Evolutionary conservation across 2,113 vertebrate genomes (phyloP).

Genomic region (Dasyornis broadbenti): DNA sequence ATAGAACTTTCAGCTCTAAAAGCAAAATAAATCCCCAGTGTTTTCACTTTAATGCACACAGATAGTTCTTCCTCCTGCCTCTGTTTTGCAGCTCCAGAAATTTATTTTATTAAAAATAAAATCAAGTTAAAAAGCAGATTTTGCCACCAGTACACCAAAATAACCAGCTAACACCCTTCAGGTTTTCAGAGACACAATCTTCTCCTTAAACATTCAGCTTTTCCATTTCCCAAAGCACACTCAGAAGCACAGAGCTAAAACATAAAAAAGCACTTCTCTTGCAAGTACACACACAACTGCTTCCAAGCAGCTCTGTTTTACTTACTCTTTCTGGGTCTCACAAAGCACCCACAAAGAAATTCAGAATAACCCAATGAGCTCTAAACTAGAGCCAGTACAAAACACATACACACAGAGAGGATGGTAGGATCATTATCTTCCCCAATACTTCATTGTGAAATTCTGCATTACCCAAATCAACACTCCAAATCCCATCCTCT

Average conservation of each 20-base stretch:
- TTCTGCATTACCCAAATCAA: not conserved
- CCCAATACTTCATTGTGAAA: not conserved
- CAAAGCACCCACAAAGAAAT: not conserved
- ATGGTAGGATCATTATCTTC: not conserved
- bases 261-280: not conserved
- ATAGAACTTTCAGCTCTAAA: not conserved
- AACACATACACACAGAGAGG: fast-evolving
- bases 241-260: not conserved
- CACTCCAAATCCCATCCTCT: not conserved
- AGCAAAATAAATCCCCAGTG: not conserved
- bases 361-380: not conserved
- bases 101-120: not conserved
- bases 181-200: not conserved
- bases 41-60: not conserved
- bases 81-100: not conserved
- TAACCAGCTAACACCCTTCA: not conserved
- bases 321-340: not conserved
- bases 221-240: not conserved
- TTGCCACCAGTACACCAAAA: not conserved
- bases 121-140: not conserved
- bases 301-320: not conserved
- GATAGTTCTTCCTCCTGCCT: not conserved
- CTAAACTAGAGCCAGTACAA: not conserved
- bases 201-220: not conserved
- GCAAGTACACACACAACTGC: not conserved